Evolutionary conservation across 2,888 invertebrate species (phyloP).

Genomic region (Hylaea fasciaria): DNA sequence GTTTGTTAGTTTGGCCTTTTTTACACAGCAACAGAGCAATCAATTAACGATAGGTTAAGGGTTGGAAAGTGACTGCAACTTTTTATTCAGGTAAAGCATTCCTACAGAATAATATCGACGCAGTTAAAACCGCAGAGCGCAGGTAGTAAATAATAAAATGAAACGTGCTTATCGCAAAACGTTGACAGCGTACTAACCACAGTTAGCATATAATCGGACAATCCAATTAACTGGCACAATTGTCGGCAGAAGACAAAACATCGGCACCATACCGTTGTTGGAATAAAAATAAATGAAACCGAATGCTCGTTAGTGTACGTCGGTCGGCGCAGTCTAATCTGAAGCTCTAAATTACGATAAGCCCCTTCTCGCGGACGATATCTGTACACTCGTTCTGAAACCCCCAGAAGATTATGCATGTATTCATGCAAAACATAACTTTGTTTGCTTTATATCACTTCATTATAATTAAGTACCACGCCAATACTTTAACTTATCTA

Average conservation of each 20-base stretch:
- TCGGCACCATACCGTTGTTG: slow-evolving; percentile 73
- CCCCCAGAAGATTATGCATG: slow-evolving; percentile 68
- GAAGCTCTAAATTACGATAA: slow-evolving; percentile 83
- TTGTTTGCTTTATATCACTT: slow-evolving; percentile 66
- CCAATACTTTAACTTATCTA: slow-evolving; percentile 9
- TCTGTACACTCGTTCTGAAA: slow-evolving; percentile 78
- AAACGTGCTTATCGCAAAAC: slow-evolving; percentile 50
- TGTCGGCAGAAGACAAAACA: slow-evolving; percentile 77
- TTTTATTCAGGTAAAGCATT: too few relatives aligned
- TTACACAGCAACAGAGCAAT: too few relatives aligned
- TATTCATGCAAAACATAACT: slow-evolving; percentile 66
- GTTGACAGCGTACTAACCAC: slow-evolving; percentile 51
- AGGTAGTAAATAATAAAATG: slow-evolving; percentile 30
- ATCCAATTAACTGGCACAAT: slow-evolving; percentile 79
- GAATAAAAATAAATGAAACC: slow-evolving; percentile 77
- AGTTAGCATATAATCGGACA: slow-evolving; percentile 60
- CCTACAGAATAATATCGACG: too few relatives aligned
- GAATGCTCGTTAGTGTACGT: slow-evolving; percentile 82
- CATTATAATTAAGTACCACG: slow-evolving; percentile 45
- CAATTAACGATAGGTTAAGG: too few relatives aligned
- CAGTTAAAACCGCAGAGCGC: too few relatives aligned
- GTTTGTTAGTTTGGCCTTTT: too few relatives aligned
- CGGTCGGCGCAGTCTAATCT: slow-evolving; percentile 79
- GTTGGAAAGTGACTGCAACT: too few relatives aligned
- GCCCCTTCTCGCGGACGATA: slow-evolving; percentile 74